These are phyloP conservation scores for Crypturellus undulatus DNA, from an alignment of 2,113 vertebrate species.

Conservation along the genomic window DNA sequence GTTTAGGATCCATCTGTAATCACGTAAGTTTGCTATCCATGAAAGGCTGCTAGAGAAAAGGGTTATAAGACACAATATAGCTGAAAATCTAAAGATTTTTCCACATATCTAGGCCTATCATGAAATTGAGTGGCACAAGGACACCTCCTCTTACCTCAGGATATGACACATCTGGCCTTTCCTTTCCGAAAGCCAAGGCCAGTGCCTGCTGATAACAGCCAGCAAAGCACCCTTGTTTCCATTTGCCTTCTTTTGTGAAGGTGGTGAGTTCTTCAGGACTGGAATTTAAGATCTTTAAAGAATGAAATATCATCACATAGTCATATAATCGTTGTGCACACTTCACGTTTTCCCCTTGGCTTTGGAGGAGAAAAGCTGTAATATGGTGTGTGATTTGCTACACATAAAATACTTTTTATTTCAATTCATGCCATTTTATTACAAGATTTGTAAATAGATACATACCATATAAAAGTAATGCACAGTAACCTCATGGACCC, in stretches of 20 bases:
- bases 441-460: slow-evolving; percentile 67
- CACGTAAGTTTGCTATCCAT: not conserved
- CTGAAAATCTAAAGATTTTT: not conserved
- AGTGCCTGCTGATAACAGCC: not conserved
- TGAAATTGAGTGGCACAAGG: not conserved
- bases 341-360: slow-evolving; percentile 20
- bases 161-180: not conserved
- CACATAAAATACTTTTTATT: slow-evolving; percentile 46
- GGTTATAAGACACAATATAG: not conserved
- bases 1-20: not conserved
- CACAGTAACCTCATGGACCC: slow-evolving; percentile 35
- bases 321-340: not conserved
- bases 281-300: not conserved
- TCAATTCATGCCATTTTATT: slow-evolving; percentile 56
- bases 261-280: not conserved
- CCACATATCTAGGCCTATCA: not conserved
- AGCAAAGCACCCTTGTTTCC: not conserved
- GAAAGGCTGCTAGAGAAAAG: not conserved
- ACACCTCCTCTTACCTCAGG: not conserved
- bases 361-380: not conserved
- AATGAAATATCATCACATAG: not conserved
- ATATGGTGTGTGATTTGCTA: slow-evolving; percentile 29
- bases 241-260: not conserved
- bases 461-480: slow-evolving; percentile 21
- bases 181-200: not conserved